These are phyloP conservation scores for Lamellibrachia satsuma DNA, from an alignment of 2,888 invertebrate genomes.

Conservation along the genomic window DNA sequence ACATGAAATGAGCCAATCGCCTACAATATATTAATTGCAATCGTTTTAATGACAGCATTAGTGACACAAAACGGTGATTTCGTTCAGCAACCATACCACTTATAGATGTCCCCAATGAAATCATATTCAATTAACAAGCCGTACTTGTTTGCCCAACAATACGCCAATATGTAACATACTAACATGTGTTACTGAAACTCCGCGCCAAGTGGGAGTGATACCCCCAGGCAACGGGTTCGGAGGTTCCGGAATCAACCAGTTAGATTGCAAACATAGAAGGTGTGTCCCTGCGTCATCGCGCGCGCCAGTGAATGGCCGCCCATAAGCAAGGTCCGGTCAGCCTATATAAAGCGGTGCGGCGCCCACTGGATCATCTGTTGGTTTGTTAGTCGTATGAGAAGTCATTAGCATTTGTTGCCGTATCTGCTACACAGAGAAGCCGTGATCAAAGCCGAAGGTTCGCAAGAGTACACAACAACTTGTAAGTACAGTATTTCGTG, in stretches of 20 bases:
- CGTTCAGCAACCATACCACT: neutral
- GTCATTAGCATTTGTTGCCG: neutral
- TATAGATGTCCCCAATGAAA: neutral
- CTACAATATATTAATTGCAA: neutral
- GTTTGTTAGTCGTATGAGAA: neutral
- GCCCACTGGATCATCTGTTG: neutral
- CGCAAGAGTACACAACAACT: neutral
- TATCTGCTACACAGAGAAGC: neutral
- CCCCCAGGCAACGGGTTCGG: neutral
- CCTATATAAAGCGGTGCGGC: neutral
- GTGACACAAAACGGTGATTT: neutral
- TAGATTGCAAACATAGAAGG: neutral
- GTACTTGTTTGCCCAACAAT: neutral
- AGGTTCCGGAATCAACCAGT: neutral
- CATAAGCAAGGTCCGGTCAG: neutral
- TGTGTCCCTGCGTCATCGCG: slow-evolving; percentile 17
- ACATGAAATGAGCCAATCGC: too few species aligned
- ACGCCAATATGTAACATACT: neutral
- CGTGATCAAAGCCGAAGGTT: neutral
- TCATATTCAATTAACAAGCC: neutral
- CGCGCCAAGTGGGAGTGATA: neutral
- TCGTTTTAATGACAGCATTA: neutral
- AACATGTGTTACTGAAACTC: neutral
- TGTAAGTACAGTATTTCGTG: neutral
- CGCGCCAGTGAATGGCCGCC: neutral